phyloP scores from a whole-genome alignment of 2,113 vertebrate genomes.

The Percopsis transmontana region DNA sequence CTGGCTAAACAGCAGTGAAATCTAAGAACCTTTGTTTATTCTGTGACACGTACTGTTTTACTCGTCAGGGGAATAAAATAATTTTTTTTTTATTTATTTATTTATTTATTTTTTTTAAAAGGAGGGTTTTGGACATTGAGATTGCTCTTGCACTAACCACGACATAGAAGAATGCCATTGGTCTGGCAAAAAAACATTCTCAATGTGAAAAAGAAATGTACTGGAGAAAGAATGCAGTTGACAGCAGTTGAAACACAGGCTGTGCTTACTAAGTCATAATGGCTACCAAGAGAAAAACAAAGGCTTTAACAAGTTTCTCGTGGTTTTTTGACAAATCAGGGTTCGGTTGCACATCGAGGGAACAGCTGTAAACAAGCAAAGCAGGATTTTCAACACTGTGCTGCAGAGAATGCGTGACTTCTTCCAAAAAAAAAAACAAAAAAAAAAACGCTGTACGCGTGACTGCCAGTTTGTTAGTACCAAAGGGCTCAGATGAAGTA shows the following conservation, averaged over 20 bases:
- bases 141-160: conserved; percentile 26
- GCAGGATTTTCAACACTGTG: conserved; percentile 11
- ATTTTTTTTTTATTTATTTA: no score
- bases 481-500: conserved; percentile 18
- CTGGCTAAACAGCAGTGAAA: not conserved
- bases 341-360: conserved; percentile 12
- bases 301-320: not conserved
- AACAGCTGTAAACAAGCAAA: conserved; percentile 56
- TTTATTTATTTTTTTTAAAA: no score
- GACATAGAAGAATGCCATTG: not conserved
- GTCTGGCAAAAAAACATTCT: conserved; percentile 28
- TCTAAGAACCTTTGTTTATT: conserved; percentile 13
- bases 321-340: no score
- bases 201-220: conserved; percentile 45
- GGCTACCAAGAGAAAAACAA: conserved; percentile 23
- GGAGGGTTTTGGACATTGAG: conserved; percentile 46
- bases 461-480: conserved; percentile 47
- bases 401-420: conserved; percentile 12
- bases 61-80: no score
- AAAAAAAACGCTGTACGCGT: conserved; percentile 22
- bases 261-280: conserved; percentile 34
- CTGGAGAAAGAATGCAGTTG: not conserved
- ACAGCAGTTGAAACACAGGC: conserved; percentile 28
- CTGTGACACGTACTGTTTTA: not conserved
- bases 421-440: conserved; percentile 26